phyloP scores from a whole-genome alignment of 1,140 invertebrate genomes.

The Drosophila lini region DNA sequence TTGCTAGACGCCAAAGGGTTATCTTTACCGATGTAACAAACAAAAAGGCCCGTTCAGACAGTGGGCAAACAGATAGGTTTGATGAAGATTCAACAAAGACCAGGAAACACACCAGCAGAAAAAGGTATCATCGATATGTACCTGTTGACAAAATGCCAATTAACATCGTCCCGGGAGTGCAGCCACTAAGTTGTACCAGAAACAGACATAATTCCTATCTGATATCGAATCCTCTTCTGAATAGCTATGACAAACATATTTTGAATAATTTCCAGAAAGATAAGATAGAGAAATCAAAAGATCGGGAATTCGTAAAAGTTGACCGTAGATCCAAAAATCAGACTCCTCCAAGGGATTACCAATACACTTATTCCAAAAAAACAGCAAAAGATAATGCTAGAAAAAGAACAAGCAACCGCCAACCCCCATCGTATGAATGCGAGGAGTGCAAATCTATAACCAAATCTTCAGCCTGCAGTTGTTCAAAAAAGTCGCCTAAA shows the following conservation, averaged over 20 bases:
- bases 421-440: not conserved
- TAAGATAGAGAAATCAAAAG: not conserved
- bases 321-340: no score
- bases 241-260: constrained; percentile 37
- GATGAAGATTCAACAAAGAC: no score
- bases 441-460: not conserved
- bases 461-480: not conserved
- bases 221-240: not conserved
- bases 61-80: constrained; percentile 8
- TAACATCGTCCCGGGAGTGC: not conserved
- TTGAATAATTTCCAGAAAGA: constrained; percentile 6
- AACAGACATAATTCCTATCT: constrained; percentile 1
- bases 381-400: no score
- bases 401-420: no score
- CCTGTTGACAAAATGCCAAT: not conserved
- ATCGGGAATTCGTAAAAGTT: not conserved
- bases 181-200: not conserved
- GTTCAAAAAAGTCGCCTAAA: not conserved
- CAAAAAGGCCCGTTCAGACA: not conserved
- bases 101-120: not conserved
- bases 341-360: no score
- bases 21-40: not conserved
- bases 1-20: not conserved
- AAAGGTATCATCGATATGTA: not conserved
- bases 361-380: not conserved